These are phyloP conservation scores for Galerucella calmariensis DNA, from an alignment of 2,888 invertebrate species.

Conservation along the genomic window DNA sequence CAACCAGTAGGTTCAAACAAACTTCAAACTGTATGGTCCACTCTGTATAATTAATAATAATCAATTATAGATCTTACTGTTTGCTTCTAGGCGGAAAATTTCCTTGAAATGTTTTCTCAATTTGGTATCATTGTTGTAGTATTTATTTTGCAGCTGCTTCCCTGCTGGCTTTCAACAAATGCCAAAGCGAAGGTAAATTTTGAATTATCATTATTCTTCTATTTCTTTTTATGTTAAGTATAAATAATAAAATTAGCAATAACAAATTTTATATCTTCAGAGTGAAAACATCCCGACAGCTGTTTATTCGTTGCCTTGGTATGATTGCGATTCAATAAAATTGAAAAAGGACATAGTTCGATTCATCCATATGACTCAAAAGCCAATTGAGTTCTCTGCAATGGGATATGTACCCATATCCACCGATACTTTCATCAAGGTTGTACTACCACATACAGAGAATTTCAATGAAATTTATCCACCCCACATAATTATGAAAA, in stretches of 20 bases:
- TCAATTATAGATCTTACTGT: not conserved
- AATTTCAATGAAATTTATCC: too few relatives aligned
- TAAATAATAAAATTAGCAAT: not conserved
- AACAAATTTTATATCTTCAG: not conserved
- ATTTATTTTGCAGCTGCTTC: not conserved
- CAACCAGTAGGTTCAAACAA: too few relatives aligned
- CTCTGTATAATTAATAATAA: not conserved
- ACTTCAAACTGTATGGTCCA: too few relatives aligned
- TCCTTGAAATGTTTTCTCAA: not conserved
- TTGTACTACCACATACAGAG: not conserved
- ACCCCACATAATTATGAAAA: too few relatives aligned
- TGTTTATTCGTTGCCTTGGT: not conserved
- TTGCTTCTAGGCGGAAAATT: not conserved
- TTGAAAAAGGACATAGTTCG: not conserved
- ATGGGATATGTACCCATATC: not conserved
- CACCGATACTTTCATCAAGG: not conserved
- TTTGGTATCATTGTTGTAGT: not conserved
- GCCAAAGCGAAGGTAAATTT: not conserved
- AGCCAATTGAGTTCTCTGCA: not conserved
- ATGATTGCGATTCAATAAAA: not conserved
- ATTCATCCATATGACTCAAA: not conserved
- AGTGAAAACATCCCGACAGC: not conserved
- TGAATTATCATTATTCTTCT: too few relatives aligned
- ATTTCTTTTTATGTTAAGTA: too few relatives aligned
- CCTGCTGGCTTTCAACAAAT: not conserved